Base-by-base conservation (phyloP, 2,113 vertebrate species). In the Nestor notabilis region DNA sequence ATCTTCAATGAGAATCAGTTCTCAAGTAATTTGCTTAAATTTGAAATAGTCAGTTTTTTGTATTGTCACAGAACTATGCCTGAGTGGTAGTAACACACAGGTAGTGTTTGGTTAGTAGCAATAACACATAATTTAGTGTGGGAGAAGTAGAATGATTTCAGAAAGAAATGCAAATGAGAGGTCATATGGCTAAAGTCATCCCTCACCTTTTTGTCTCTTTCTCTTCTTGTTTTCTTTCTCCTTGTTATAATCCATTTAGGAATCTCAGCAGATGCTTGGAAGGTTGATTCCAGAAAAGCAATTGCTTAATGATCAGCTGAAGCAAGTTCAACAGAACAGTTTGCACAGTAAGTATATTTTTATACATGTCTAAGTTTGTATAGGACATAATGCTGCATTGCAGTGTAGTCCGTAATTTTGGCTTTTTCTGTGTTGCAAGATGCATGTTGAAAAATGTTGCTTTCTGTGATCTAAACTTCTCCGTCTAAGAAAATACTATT, bases 221-320 rank as follows among this genome's bases (percentile, higher is more conserved):
- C 23, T 80, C n/a, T 41, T 65, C 35, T 55, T 71, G 17, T 63
- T 43, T 20, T n/a, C 13, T 53, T 11, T 95, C 27, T 35, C 39
- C 8, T 28, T 3, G 2, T 61, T 44, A 20, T 65, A 46, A 20
- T 25, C 60, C 47, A 10, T 44, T 4, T 95, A 99, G 99, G 99
- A 99, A 88, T 99, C 99, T 68, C 99, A 99, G 98, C 99, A 99
- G 95, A 99, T 99, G 99, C 98, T 99, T 95, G 99, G 99, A 87
- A 98, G 99, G 78, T 96, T 99, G 56, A 99, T 99, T 96, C 99
- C 99, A 60, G 99, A 99, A 91, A 99, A 99, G 94, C 99, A 99
- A 95, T 97, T 97, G 92, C 99, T 99, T n/a, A 99, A 98, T 80
- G 99, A 99, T 63, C 99, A 99, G 68, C 93, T 99, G 91, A 99